Base-by-base conservation (phyloP, 2,797 vertebrate genomes). In the Macroramphosus scolopax region DNA sequence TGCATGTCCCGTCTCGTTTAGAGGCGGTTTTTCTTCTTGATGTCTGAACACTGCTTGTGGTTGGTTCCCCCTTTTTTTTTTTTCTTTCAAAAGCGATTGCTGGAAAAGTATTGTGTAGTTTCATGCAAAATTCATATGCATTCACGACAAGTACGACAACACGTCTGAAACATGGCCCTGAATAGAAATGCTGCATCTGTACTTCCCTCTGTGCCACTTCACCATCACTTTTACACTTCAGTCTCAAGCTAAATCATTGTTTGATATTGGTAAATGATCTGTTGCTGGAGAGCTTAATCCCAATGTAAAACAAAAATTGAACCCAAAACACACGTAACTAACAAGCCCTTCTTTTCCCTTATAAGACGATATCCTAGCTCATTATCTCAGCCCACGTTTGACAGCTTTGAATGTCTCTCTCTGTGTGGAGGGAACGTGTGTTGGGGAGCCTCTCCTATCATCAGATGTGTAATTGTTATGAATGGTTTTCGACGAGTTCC, bases 111-210 rank as follows among this genome's bases (percentile, higher is more conserved):
- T 78, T 74, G 49, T 72, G 36, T 44, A 20, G 53, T 66, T 61
- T 79, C 79, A 74, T 82, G 73, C 56, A 77, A 80, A 78, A 83
- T 84, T 77, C 66, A 80, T 61, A 63, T 43, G 73, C 58, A 43
- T 66, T 63, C 62, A 59, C 42, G 35, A 57, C 43, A 77, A 68
- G 67, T 63, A 34, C 39, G 62, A 50, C 70, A 68, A 59, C 58
- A 63, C 62, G 68, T 52, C 39, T 34, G 28, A 72, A 65, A 64
- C 42, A 40, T 43, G 59, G 39, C 60, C 72, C 68, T 65, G 65
- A 73, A 68, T 60, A 47, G 51, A 74, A 77, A 73, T 59, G 46
- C 48, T 30, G 51, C 50, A 51, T 54, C 45, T 43, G 24, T 58
- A 51, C 41, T 52, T 59, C 40, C 43, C 29, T 52, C 63, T 52